phyloP scores from a whole-genome alignment of 2,888 invertebrate species.

The Horisme vitalbata region DNA sequence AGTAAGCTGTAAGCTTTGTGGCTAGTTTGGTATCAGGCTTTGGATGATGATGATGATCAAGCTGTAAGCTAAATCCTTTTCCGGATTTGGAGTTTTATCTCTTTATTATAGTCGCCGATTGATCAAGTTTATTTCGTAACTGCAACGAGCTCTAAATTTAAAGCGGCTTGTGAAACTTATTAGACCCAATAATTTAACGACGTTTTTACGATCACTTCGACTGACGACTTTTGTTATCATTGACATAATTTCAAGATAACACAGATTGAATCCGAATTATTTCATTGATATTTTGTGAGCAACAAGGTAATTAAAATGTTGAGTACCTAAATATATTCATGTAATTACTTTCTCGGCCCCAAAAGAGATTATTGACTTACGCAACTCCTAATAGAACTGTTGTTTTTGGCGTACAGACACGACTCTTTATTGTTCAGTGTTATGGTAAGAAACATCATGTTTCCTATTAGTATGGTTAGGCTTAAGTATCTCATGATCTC shows the following conservation, averaged over 20 bases:
- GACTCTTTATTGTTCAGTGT: conserved; percentile 35
- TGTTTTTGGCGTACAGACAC: conserved; percentile 31
- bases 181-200: conserved; percentile 7
- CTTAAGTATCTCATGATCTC: too few species aligned
- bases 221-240: conserved; percentile 4
- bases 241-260: conserved; percentile 10
- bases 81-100: too few species aligned
- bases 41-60: too few species aligned
- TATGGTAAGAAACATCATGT: conserved; percentile 45
- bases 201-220: conserved; percentile 8
- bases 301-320: background rate
- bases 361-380: conserved; percentile 47
- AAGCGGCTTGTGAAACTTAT: conserved; percentile 9
- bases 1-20: too few species aligned
- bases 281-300: background rate
- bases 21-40: too few species aligned
- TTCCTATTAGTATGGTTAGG: too few species aligned
- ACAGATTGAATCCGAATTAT: background rate
- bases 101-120: conserved; percentile 1
- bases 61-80: too few species aligned
- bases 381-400: conserved; percentile 38
- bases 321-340: conserved; percentile 10
- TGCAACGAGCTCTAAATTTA: background rate
- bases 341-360: conserved; percentile 28
- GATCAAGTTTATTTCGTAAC: conserved; percentile 8